Conservation (phyloP, 2,888 invertebrate genomes). For the Deilephila elpenor region DNA sequence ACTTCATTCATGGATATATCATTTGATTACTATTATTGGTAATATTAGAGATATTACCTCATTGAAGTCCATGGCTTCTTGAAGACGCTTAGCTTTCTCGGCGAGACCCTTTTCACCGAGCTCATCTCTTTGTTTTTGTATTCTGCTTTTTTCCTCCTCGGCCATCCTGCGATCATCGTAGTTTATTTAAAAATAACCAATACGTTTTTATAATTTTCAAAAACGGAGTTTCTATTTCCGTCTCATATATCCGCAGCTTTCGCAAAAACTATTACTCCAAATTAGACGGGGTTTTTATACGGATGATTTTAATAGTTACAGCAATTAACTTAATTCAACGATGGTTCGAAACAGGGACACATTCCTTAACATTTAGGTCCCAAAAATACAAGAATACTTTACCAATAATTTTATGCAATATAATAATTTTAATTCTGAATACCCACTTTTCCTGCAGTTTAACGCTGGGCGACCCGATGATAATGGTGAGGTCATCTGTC, state of each 20-base stretch:
- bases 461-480: slow-evolving; percentile 85
- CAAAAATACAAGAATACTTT: no score
- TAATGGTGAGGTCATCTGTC: slow-evolving; percentile 85
- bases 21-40: background rate
- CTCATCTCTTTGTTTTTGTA: slow-evolving; percentile 86
- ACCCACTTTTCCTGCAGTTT: slow-evolving; percentile 69
- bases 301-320: no score
- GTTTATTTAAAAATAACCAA: no score
- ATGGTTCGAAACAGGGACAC: no score
- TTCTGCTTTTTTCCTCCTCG: slow-evolving; percentile 88
- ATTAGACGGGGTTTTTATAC: background rate
- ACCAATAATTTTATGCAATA: background rate
- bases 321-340: no score
- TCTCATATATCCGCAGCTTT: no score
- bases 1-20: background rate
- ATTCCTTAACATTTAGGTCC: no score
- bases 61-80: slow-evolving; percentile 89
- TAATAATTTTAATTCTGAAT: background rate
- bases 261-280: background rate
- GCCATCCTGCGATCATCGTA: slow-evolving; percentile 82
- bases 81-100: slow-evolving; percentile 85
- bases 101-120: slow-evolving; percentile 89
- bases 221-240: no score
- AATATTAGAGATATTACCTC: slow-evolving; percentile 80
- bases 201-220: no score